Percentiles rank a stretch among this genome's conserved stretches.
phyloP scores from a whole-genome alignment of 53 echinoderm and acorn worm species.

The Temnopleurus reevesii region DNA sequence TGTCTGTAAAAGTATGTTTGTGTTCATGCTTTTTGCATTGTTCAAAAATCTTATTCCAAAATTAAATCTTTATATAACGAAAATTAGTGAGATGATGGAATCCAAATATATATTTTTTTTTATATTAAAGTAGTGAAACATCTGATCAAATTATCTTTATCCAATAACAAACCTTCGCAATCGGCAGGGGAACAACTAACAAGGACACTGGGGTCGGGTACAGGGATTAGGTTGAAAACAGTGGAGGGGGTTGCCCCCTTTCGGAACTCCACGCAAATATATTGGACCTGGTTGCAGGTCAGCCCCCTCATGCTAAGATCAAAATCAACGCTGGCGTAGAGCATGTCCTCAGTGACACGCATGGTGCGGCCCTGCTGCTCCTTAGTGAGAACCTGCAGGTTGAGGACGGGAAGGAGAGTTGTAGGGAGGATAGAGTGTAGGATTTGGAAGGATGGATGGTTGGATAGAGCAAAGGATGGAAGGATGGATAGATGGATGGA shows the following conservation, averaged over 20 bases:
- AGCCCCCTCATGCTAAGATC: constrained; percentile 69
- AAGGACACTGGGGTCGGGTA: constrained; percentile 71
- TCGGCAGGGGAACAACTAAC: constrained; percentile 77
- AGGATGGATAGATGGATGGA: neutral
- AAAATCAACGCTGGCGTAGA: constrained; percentile 76
- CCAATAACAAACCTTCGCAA: constrained; percentile 81
- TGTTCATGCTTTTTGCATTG: no score
- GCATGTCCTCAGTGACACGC: constrained; percentile 59
- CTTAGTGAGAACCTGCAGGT: constrained; percentile 56
- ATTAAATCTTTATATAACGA: no score
- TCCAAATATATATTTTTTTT: no score
- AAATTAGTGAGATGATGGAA: no score
- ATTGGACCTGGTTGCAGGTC: constrained; percentile 77
- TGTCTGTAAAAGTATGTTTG: no score
- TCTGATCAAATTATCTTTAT: no score
- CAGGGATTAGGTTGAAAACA: constrained; percentile 70
- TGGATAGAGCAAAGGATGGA: neutral
- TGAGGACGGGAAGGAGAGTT: neutral
- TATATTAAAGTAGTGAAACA: no score
- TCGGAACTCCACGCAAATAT: constrained; percentile 77
- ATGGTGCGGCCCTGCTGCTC: constrained; percentile 57
- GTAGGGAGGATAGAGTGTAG: neutral
- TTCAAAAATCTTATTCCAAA: no score
- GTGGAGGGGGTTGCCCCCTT: constrained; percentile 73
- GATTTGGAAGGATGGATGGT: neutral